phyloP scores from a whole-genome alignment of 2,797 vertebrate species.

The Dendrocincla tyrannina region DNA sequence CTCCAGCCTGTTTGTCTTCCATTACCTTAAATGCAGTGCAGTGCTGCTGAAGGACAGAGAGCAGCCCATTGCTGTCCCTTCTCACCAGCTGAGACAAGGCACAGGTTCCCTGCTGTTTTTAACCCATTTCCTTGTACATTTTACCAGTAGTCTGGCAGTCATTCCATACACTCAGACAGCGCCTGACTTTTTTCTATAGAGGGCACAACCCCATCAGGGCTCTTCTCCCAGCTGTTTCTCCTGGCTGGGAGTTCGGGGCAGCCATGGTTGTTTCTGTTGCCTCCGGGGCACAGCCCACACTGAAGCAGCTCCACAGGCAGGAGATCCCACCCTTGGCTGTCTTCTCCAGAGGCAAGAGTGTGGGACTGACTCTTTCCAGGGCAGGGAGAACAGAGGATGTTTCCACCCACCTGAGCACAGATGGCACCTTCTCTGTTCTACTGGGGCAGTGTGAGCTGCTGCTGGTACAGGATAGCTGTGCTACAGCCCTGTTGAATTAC shows the following conservation, averaged over 20 bases:
- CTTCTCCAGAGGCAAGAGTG: not conserved
- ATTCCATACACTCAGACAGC: not conserved
- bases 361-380: not conserved
- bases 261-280: not conserved
- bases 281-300: not conserved
- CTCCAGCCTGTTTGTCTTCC: not conserved
- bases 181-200: not conserved
- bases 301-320: not conserved
- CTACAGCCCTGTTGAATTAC: not conserved
- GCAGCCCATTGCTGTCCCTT: not conserved
- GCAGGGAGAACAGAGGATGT: not conserved
- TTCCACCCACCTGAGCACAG: not conserved
- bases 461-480: not conserved
- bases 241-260: not conserved
- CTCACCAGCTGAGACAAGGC: not conserved
- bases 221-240: not conserved
- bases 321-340: not conserved
- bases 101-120: accelerated
- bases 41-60: not conserved
- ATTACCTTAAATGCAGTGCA: not conserved
- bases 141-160: not conserved
- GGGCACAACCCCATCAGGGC: not conserved
- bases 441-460: not conserved
- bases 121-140: not conserved
- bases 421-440: not conserved